Percentiles rank a stretch among this genome's conserved stretches.
phyloP scores from a whole-genome alignment of 2,797 vertebrate genomes.

The Lutjanus argentimaculatus region DNA sequence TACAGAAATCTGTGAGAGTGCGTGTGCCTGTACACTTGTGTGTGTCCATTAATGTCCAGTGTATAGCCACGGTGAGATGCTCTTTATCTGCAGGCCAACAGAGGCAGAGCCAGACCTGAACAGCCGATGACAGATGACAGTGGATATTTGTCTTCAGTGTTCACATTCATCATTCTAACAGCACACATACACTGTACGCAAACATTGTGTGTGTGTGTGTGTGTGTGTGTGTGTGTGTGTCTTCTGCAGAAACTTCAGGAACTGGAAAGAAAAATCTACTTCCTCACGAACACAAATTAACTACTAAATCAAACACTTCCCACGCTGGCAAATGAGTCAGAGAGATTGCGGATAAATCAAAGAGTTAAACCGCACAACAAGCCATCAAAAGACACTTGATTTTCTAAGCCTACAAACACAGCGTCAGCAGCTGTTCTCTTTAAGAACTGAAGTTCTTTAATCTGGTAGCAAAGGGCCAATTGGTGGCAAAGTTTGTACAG shows the following conservation, averaged over 20 bases:
- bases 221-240: neutral
- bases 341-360: constrained; percentile 45
- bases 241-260: constrained; percentile 13
- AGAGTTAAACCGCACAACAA: constrained; percentile 55
- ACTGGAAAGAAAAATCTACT: constrained; percentile 28
- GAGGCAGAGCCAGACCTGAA: constrained; percentile 55
- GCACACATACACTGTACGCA: constrained; percentile 36
- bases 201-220: constrained; percentile 1
- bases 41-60: constrained; percentile 43
- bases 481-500: no score
- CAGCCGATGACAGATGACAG: constrained; percentile 63
- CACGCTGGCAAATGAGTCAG: constrained; percentile 25
- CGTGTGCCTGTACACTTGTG: constrained; percentile 1
- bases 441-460: constrained; percentile 72
- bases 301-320: constrained; percentile 50
- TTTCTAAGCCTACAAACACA: constrained; percentile 63
- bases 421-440: constrained; percentile 72
- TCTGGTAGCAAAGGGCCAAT: constrained; percentile 58
- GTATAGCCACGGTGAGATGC: constrained; percentile 46
- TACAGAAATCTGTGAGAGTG: constrained; percentile 39
- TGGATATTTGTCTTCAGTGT: constrained; percentile 68
- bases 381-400: constrained; percentile 64
- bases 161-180: constrained; percentile 69
- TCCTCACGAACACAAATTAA: constrained; percentile 40
- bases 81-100: constrained; percentile 62